A percentile compares a stretch with the other conserved stretches of the same genome.
Evolutionary conservation across 2,113 vertebrate species (phyloP).

Genomic region (Leuciscus idus): DNA sequence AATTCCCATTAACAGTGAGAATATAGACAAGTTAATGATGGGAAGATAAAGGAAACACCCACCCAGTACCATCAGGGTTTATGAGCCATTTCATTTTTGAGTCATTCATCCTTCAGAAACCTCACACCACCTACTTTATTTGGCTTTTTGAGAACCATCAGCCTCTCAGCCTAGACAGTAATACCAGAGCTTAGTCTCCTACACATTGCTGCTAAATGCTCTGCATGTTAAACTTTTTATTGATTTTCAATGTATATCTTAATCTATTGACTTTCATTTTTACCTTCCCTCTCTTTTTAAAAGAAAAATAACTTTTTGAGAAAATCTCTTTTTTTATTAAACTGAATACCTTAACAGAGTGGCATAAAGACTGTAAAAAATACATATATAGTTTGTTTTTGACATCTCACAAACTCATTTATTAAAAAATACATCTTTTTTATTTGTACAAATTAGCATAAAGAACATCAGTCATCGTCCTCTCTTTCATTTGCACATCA

Average conservation of each 20-base stretch:
- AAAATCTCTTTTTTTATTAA: neutral
- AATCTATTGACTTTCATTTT: neutral
- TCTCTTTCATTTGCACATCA: slow-evolving; percentile 1
- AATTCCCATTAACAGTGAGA: slow-evolving; percentile 39
- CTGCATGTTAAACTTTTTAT: slow-evolving; percentile 15
- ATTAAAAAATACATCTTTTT: neutral
- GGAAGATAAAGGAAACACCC: slow-evolving; percentile 19
- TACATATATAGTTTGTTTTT: neutral
- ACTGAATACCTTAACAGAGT: neutral
- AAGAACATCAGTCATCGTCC: neutral
- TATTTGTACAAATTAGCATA: neutral
- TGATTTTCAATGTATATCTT: slow-evolving; percentile 12
- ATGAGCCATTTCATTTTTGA: slow-evolving; percentile 53
- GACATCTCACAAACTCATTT: slow-evolving; percentile 3
- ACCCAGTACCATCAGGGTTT: slow-evolving; percentile 40
- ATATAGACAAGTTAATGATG: slow-evolving; percentile 36
- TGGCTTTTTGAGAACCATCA: slow-evolving; percentile 33
- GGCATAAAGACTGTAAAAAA: neutral
- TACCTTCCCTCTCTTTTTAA: neutral
- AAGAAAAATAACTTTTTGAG: neutral
- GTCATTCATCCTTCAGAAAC: slow-evolving; percentile 40
- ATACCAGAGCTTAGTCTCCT: slow-evolving; percentile 8
- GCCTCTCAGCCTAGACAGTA: neutral
- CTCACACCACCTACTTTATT: slow-evolving; percentile 45
- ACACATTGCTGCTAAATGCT: slow-evolving; percentile 18